A percentile compares a stretch with the other conserved stretches of the same genome.
phyloP scores from a whole-genome alignment of 2,113 vertebrate genomes.

The Erythrocercus mccallii region DNA sequence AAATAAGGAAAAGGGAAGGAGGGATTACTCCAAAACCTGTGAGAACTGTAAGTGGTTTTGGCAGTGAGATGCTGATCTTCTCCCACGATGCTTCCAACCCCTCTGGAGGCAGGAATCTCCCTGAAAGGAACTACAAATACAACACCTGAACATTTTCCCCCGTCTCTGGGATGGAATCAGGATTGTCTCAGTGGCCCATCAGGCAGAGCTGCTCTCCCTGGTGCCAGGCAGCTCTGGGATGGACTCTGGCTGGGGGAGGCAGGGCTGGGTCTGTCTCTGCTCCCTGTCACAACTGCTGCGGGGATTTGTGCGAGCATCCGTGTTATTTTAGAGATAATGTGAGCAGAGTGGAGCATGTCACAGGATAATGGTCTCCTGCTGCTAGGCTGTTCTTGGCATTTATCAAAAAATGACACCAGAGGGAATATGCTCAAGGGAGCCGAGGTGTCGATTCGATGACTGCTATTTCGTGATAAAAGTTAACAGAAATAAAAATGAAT shows the following conservation, averaged over 20 bases:
- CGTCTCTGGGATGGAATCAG: rapidly evolving
- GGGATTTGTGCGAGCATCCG: conserved; percentile 31
- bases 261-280: background rate
- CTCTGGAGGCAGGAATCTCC: background rate
- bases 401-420: conserved; percentile 64
- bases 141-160: rapidly evolving
- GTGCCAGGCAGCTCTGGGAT: background rate
- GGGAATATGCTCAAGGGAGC: conserved; percentile 52
- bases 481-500: conserved; percentile 58
- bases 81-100: rapidly evolving
- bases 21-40: background rate
- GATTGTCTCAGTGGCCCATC: background rate
- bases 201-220: background rate
- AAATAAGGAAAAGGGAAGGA: background rate
- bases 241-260: background rate
- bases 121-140: background rate
- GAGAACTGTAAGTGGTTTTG: background rate
- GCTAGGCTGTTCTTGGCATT: conserved; percentile 57
- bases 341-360: conserved; percentile 61
- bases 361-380: conserved; percentile 63
- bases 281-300: background rate
- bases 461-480: conserved; percentile 52
- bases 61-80: background rate
- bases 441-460: conserved; percentile 51
- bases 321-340: conserved; percentile 65